Evolutionary conservation across 2,113 vertebrate species (phyloP).

Genomic region (Ochotona princeps): DNA sequence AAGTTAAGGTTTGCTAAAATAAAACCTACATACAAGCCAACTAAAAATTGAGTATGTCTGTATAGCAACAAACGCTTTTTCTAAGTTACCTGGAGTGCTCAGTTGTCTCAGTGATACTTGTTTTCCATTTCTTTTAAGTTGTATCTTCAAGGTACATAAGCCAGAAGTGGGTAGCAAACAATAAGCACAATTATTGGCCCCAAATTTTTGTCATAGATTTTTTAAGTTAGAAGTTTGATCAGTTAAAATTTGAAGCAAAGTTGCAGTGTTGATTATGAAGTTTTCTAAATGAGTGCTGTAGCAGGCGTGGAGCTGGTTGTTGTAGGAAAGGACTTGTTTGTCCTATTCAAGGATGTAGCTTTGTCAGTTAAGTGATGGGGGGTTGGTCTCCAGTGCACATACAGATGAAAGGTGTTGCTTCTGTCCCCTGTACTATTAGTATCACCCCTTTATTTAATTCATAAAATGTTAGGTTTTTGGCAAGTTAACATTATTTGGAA

Average conservation of each 20-base stretch:
- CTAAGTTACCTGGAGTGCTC: neutral
- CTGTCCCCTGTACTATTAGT: neutral
- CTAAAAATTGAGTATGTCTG: neutral
- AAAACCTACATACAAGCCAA: neutral
- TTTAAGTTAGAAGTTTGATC: neutral
- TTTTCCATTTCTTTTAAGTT: neutral
- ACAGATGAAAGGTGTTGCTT: neutral
- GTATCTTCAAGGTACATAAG: neutral
- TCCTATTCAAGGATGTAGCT: neutral
- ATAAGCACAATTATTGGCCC: neutral
- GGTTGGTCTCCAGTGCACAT: neutral
- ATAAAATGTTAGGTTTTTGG: neutral
- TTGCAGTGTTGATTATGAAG: neutral
- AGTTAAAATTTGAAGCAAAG: too few relatives aligned
- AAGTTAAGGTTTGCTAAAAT: neutral
- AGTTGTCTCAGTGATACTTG: neutral
- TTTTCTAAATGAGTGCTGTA: neutral
- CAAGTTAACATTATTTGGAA: neutral
- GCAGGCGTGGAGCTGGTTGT: neutral
- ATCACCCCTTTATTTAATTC: neutral
- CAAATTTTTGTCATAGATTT: neutral
- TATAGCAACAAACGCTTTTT: slow-evolving; percentile 1
- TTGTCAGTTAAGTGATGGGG: neutral
- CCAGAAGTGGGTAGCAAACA: neutral
- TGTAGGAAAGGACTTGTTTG: neutral